Conservation (phyloP, 2,113 vertebrate species). For the Archocentrus centrarchus region DNA sequence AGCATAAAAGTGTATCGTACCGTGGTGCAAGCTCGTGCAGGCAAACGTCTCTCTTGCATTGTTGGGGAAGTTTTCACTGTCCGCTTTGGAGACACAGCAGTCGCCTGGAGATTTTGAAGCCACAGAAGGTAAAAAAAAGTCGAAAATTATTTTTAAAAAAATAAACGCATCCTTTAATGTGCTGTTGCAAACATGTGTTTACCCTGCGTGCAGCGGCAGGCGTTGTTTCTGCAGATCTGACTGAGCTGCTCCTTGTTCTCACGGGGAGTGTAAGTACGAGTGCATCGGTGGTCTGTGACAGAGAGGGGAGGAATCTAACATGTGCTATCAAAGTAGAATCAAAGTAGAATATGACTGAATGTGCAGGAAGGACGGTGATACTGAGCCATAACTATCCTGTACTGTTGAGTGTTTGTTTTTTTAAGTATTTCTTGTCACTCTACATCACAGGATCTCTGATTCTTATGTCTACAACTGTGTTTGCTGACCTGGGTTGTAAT, state of each 20-base stretch:
- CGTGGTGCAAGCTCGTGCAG: conserved; percentile 74
- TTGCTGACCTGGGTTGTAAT: conserved; percentile 81
- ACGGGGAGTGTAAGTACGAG: conserved; percentile 72
- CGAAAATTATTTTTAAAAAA: not conserved
- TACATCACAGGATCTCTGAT: not conserved
- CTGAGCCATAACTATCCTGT: not conserved
- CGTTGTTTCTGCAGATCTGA: conserved; percentile 74
- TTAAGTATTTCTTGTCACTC: not conserved
- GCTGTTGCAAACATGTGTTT: not conserved
- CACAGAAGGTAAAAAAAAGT: not conserved
- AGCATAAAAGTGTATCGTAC: conserved; percentile 45
- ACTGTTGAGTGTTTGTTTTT: not conserved
- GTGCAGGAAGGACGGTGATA: not conserved
- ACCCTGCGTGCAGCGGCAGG: conserved; percentile 82
- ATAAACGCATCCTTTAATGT: not conserved
- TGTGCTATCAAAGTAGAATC: not conserved
- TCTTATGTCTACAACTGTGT: not conserved
- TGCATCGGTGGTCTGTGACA: conserved; percentile 77
- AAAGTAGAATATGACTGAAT: not conserved
- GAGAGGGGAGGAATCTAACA: not conserved
- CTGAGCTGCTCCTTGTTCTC: conserved; percentile 71
- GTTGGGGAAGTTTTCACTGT: conserved; percentile 22
- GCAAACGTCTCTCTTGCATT: conserved; percentile 55
- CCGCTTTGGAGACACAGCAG: conserved; percentile 73
- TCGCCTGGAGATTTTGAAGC: conserved; percentile 63